Conservation (phyloP, 2,113 vertebrate genomes). For the Petromus typicus region DNA sequence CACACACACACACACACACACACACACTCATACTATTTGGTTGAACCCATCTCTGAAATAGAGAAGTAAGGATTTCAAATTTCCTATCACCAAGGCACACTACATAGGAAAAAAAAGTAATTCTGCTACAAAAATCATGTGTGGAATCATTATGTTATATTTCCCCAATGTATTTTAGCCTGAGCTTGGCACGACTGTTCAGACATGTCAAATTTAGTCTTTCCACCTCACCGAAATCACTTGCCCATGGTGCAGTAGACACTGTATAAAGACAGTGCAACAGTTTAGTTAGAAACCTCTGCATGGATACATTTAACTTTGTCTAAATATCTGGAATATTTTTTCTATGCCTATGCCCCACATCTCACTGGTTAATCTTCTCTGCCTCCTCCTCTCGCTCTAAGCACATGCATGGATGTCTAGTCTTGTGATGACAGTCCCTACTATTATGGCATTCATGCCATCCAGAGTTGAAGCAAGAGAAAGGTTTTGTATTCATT, state of each 20-base stretch:
- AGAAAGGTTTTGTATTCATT: neutral
- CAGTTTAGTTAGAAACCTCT: neutral
- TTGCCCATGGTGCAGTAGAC: neutral
- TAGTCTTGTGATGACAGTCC: neutral
- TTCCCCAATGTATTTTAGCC: neutral
- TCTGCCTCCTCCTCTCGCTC: neutral
- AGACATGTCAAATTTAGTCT: neutral
- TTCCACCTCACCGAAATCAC: neutral
- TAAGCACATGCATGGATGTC: neutral
- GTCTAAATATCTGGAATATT: neutral
- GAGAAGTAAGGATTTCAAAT: constrained; percentile 62
- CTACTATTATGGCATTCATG: neutral
- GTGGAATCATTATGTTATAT: constrained; percentile 29
- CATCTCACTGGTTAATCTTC: neutral
- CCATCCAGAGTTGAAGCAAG: neutral
- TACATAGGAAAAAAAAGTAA: neutral
- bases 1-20: too few species aligned
- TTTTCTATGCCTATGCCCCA: neutral
- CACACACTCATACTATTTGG: too few species aligned
- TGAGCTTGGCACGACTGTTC: neutral
- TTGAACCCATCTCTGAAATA: constrained; percentile 47
- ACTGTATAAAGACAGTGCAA: neutral
- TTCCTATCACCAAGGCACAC: constrained; percentile 62
- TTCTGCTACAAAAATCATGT: constrained; percentile 47
- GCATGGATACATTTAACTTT: neutral